phyloP scores from a whole-genome alignment of 2,113 vertebrate species.

The Brachionichthys hirsutus region DNA sequence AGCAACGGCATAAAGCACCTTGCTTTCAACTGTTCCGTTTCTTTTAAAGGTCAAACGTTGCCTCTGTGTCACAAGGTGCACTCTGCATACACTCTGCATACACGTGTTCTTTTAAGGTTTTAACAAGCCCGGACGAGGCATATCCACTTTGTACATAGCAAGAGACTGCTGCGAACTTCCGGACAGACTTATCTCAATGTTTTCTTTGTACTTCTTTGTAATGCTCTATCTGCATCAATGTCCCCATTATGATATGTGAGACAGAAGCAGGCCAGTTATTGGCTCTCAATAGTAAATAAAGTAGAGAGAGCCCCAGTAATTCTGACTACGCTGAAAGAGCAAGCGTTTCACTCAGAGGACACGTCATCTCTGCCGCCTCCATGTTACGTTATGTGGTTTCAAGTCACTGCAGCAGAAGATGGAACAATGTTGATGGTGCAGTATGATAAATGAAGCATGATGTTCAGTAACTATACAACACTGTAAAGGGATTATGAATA shows the following conservation, averaged over 20 bases:
- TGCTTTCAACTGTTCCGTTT: slow-evolving; percentile 41
- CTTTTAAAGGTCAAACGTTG: slow-evolving; percentile 48
- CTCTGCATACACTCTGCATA: slow-evolving; percentile 31
- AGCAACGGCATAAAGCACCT: slow-evolving; percentile 43
- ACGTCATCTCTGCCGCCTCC: slow-evolving; percentile 50
- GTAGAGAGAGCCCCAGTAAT: slow-evolving; percentile 37
- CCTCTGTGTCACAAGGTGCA: slow-evolving; percentile 47
- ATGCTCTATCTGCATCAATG: slow-evolving; percentile 60
- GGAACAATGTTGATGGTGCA: slow-evolving; percentile 55
- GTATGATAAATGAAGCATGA: slow-evolving; percentile 72
- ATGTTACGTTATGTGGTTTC: slow-evolving; percentile 43
- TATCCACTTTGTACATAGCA: slow-evolving; percentile 72
- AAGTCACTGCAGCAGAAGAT: slow-evolving; percentile 52
- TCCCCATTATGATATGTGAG: slow-evolving; percentile 55
- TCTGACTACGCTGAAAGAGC: slow-evolving; percentile 39
- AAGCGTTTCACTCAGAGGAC: slow-evolving; percentile 49
- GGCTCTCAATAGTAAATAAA: slow-evolving; percentile 51
- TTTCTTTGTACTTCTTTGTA: slow-evolving; percentile 71
- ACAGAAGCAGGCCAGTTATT: slow-evolving; percentile 57
- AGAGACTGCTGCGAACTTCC: slow-evolving; percentile 57
- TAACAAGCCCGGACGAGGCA: slow-evolving; percentile 39
- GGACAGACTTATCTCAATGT: slow-evolving; percentile 53
- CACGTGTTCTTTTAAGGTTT: slow-evolving; percentile 37
- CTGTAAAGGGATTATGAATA: slow-evolving; percentile 41
- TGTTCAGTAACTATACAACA: slow-evolving; percentile 56